Base-by-base conservation (phyloP, 2,113 vertebrate genomes). In the Myodes glareolus region DNA sequence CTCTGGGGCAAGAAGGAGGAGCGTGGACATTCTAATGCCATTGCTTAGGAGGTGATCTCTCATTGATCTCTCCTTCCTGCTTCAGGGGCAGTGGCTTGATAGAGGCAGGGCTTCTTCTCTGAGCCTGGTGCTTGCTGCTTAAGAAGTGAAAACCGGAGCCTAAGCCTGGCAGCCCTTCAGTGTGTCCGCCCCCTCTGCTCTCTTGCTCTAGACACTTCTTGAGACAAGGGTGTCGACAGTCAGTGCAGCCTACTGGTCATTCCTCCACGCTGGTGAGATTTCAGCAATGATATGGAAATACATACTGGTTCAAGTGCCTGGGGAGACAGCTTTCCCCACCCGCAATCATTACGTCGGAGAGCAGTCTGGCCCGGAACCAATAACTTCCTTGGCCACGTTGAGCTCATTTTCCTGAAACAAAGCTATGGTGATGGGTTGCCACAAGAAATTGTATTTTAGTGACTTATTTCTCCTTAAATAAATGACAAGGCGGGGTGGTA, bases 331-430 rank as follows among this genome's bases (percentile, higher is more conserved):
- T 97, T 82, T 90, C 16, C 96, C 94, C 29, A 16, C 94, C 92
- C 97, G 72, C 70, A 93, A 97, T 95, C 98, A 98, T 97, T 90
- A 55, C 96, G 97, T 98, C 91, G 95, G 33, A 97, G 92, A 98
- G 90, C 87, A 97, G 86, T 92, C 95, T 89, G 70, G 65, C 33
- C 0, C 86, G 96, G 96, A 87, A 96, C 31, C 47, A 95, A 96
- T 81, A 93, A 91, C 58, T 95, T 98, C 96, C 95, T 39, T 11
- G 70, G 75, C 67, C 90, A 76, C 12, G 36, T 0, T 7, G 80
- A 85, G 68, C 33, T 58, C 16, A 31, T 4, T 55, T 36, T 70
- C 84, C 55, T 91, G 63, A 85, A 88, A 92, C 9, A 39, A 61
- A 90, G 72, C n/a, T 68, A 47, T 16, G 23, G 50, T 31, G 68